These are phyloP conservation scores for Hoplostethus atlanticus DNA, from an alignment of 2,797 vertebrate species.

Conservation along the genomic window DNA sequence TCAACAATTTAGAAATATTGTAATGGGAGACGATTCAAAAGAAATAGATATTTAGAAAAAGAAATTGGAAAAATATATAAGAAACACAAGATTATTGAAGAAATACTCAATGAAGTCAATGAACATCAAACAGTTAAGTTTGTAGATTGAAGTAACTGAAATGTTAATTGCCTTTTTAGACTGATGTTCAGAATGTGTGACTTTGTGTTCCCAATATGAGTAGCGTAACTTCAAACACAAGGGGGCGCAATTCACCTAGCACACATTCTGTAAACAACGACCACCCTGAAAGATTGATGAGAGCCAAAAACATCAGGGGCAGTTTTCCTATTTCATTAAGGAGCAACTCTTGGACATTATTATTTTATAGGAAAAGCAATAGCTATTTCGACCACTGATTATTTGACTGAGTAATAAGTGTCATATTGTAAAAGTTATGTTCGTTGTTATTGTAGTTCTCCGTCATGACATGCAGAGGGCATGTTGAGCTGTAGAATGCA, in stretches of 20 bases:
- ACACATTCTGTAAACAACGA: background rate
- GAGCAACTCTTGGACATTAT: background rate
- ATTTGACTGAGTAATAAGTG: background rate
- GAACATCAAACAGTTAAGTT: too few species aligned
- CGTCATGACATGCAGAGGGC: conserved; percentile 27
- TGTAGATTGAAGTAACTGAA: background rate
- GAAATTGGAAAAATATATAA: too few species aligned
- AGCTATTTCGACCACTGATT: background rate
- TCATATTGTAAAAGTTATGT: background rate
- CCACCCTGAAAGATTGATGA: background rate
- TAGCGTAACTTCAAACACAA: conserved; percentile 33
- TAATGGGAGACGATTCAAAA: too few species aligned
- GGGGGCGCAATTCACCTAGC: conserved; percentile 35
- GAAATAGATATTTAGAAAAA: too few species aligned
- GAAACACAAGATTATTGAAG: too few species aligned
- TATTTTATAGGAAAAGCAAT: background rate
- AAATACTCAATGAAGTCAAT: too few species aligned
- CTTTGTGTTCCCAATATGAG: background rate
- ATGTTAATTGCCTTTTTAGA: background rate
- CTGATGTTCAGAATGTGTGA: background rate
- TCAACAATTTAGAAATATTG: too few species aligned
- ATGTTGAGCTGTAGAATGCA: background rate
- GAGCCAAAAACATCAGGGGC: background rate
- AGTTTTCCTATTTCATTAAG: background rate
- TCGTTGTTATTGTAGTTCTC: conserved; percentile 14